Percentiles rank a stretch among this genome's conserved stretches.
Conservation (phyloP, 2,797 vertebrate species). For the Melanotaenia maccullochi region DNA sequence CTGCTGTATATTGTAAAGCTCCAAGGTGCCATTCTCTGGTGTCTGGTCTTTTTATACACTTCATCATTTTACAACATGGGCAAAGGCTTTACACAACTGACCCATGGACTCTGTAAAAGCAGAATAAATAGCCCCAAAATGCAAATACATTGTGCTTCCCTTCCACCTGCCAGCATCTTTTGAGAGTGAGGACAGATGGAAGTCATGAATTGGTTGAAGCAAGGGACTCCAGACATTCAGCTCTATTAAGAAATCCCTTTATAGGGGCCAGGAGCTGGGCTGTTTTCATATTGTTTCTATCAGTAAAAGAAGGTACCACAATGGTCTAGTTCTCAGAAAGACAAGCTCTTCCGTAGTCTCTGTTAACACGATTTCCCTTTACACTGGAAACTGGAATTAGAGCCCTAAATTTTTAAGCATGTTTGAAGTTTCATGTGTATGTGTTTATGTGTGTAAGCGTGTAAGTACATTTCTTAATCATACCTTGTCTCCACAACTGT, state of each 20-base stretch:
- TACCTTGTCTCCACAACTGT: slow-evolving; percentile 56
- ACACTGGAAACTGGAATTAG: slow-evolving; percentile 3
- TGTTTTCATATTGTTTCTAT: slow-evolving; percentile 67
- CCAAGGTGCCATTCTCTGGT: slow-evolving; percentile 5
- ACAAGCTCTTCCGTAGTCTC: slow-evolving; percentile 16
- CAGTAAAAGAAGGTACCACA: slow-evolving; percentile 27
- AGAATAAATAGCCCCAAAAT: slow-evolving; percentile 51
- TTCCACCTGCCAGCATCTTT: slow-evolving; percentile 71
- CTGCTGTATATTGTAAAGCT: neutral
- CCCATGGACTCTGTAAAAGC: slow-evolving; percentile 38
- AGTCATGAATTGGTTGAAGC: slow-evolving; percentile 74
- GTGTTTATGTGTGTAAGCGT: slow-evolving; percentile 22
- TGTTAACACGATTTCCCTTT: slow-evolving; percentile 26
- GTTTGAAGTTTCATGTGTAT: slow-evolving; percentile 30
- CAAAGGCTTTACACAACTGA: slow-evolving; percentile 45
- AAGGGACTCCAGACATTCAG: slow-evolving; percentile 60
- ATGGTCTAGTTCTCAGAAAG: slow-evolving; percentile 29
- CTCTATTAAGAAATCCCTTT: slow-evolving; percentile 71
- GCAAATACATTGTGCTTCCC: slow-evolving; percentile 59
- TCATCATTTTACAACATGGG: slow-evolving; percentile 23
- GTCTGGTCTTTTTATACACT: slow-evolving; percentile 20
- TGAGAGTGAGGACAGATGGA: slow-evolving; percentile 74
- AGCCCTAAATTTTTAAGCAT: neutral
- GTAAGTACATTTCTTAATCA: slow-evolving; percentile 59
- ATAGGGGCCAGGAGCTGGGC: slow-evolving; percentile 48